Evolutionary conservation across 2,888 invertebrate species (phyloP).

Genomic region (Philhelius pedissequus): DNA sequence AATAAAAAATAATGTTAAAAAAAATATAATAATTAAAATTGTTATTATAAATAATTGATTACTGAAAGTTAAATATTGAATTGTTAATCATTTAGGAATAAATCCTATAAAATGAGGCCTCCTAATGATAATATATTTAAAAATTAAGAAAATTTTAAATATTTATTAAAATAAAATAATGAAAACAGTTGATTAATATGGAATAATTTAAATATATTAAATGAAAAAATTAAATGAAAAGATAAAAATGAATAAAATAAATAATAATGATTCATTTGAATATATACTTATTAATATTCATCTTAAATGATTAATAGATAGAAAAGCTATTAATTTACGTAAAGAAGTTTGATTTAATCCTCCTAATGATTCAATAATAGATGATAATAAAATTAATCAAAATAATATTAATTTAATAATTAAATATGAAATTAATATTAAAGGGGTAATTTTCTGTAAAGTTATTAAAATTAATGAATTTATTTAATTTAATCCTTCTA

Average conservation of each 20-base stretch:
- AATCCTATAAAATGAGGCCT: conserved; percentile 83
- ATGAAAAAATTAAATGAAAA: conserved; percentile 79
- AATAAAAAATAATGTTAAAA: conserved; percentile 82
- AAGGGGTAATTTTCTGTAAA: conserved; percentile 84
- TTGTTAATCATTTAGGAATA: conserved; percentile 82
- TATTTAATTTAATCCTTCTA: conserved; percentile 81
- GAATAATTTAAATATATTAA: conserved; percentile 80
- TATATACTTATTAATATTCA: conserved; percentile 80
- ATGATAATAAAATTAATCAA: conserved; percentile 79
- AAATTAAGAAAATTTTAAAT: conserved; percentile 80
- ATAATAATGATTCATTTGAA: conserved; percentile 80
- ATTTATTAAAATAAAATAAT: conserved; percentile 74
- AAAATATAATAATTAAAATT: conserved; percentile 80
- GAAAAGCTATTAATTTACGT: conserved; percentile 82
- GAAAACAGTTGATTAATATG: conserved; percentile 81
- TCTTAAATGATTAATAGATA: conserved; percentile 83
- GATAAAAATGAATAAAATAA: conserved; percentile 79
- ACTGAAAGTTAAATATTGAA: conserved; percentile 80
- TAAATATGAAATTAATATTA: conserved; percentile 81
- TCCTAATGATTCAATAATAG: conserved; percentile 79
- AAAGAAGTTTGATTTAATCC: conserved; percentile 81
- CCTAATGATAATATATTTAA: conserved; percentile 82
- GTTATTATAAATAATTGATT: conserved; percentile 78
- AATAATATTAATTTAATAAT: conserved; percentile 79
- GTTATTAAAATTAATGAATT: conserved; percentile 82